Percentiles rank a stretch among this genome's conserved stretches.
Conservation (phyloP, 2,888 invertebrate genomes). For the Drosophila melanosoma region DNA sequence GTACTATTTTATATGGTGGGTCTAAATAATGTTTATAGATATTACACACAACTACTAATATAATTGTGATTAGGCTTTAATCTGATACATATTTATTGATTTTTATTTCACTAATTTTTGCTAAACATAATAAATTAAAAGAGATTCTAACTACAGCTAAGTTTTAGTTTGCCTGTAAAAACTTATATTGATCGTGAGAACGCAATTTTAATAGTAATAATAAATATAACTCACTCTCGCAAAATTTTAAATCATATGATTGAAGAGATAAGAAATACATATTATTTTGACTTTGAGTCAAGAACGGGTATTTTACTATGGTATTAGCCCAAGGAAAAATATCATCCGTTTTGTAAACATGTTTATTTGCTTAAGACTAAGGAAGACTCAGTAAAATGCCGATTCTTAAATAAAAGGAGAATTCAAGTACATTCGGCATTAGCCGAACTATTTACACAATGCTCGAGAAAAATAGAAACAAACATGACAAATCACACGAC, state of each 20-base stretch:
- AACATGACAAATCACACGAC: slow-evolving; percentile 14
- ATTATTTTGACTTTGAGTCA: background rate
- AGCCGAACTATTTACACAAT: slow-evolving; percentile 28
- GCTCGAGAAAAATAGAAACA: slow-evolving; percentile 21
- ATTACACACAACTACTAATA: background rate
- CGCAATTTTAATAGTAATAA: background rate
- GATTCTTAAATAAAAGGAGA: slow-evolving; percentile 6
- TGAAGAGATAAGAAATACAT: background rate
- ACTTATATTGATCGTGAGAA: background rate
- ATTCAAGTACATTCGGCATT: slow-evolving; percentile 22
- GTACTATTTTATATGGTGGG: background rate
- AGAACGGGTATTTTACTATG: background rate
- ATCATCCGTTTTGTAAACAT: slow-evolving; percentile 35
- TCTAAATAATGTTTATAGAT: background rate
- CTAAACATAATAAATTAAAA: background rate
- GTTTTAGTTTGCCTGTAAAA: too few relatives aligned
- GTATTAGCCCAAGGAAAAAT: slow-evolving; percentile 29
- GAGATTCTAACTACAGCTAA: background rate
- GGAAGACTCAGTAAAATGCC: slow-evolving; percentile 22
- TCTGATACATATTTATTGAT: background rate
- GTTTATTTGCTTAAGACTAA: slow-evolving; percentile 55
- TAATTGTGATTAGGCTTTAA: background rate
- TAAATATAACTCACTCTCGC: background rate
- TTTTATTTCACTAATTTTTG: background rate
- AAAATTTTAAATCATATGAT: background rate